Conservation (phyloP, 2,113 vertebrate genomes). For the Tangachromis dhanisi region DNA sequence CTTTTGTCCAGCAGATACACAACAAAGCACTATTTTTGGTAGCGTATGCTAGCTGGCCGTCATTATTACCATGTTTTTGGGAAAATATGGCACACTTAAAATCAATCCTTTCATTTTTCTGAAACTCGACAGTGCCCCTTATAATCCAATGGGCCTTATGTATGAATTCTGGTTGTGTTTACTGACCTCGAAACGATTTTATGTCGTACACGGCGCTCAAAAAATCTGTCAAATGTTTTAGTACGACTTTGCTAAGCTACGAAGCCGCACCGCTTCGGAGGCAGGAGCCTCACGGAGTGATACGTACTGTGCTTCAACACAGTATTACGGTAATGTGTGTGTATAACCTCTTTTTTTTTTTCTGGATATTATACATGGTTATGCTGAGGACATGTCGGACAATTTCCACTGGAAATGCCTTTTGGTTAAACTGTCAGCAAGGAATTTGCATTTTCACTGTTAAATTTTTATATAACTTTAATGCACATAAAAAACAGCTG, state of each 20-base stretch:
- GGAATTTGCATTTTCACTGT: too few species aligned
- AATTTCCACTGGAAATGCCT: too few species aligned
- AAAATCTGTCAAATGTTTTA: accelerated
- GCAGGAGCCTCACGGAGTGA: too few species aligned
- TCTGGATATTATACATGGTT: too few species aligned
- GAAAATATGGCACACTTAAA: accelerated
- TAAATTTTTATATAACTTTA: too few species aligned
- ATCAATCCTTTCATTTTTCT: not conserved
- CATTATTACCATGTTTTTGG: accelerated
- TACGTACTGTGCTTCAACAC: accelerated
- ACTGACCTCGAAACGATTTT: accelerated
- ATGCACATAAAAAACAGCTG: too few species aligned
- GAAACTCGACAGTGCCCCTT: not conserved
- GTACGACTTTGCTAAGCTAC: accelerated
- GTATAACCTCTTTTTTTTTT: not conserved
- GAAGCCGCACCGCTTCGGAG: accelerated
- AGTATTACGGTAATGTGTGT: accelerated
- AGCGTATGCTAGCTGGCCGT: accelerated
- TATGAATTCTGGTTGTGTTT: not conserved
- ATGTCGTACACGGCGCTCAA: accelerated
- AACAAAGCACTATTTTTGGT: not conserved
- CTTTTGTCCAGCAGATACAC: accelerated
- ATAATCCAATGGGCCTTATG: accelerated
- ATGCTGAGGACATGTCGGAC: too few species aligned
- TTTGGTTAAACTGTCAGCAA: too few species aligned